These are phyloP conservation scores for Sebastes diploproa DNA, from an alignment of 2,797 vertebrate genomes.

Conservation along the genomic window DNA sequence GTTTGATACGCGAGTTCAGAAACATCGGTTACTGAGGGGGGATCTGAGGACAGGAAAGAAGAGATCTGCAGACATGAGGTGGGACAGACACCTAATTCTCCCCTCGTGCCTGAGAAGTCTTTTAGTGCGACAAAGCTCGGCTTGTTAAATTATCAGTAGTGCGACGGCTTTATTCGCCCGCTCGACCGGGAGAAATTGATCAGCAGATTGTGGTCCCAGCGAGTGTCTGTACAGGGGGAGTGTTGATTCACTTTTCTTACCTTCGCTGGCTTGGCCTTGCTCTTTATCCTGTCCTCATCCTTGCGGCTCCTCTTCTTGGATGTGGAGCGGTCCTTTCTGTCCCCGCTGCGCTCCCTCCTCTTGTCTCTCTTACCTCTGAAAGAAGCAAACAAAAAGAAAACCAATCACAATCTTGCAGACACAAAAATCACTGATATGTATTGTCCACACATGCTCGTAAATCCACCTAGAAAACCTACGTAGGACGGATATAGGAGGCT, in stretches of 20 bases:
- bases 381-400: neutral
- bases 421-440: neutral
- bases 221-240: neutral
- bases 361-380: constrained; percentile 91
- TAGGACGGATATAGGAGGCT: neutral
- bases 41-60: neutral
- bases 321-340: constrained; percentile 84
- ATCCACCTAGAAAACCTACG: neutral
- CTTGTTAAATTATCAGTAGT: neutral
- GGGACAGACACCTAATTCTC: neutral
- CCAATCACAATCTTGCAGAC: neutral
- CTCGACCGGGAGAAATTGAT: neutral
- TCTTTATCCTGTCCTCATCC: constrained; percentile 85
- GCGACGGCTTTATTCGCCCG: neutral
- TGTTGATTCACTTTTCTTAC: constrained; percentile 21
- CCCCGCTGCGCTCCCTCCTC: constrained; percentile 86
- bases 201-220: neutral
- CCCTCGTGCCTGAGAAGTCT: neutral
- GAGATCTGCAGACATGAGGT: neutral
- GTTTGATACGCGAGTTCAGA: neutral
- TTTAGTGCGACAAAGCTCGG: neutral
- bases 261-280: constrained; percentile 59
- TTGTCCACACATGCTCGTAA: neutral
- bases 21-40: neutral
- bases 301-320: constrained; percentile 89